Evolutionary conservation across 2,113 vertebrate genomes (phyloP).

Genomic region (Dryoscopus gambensis): DNA sequence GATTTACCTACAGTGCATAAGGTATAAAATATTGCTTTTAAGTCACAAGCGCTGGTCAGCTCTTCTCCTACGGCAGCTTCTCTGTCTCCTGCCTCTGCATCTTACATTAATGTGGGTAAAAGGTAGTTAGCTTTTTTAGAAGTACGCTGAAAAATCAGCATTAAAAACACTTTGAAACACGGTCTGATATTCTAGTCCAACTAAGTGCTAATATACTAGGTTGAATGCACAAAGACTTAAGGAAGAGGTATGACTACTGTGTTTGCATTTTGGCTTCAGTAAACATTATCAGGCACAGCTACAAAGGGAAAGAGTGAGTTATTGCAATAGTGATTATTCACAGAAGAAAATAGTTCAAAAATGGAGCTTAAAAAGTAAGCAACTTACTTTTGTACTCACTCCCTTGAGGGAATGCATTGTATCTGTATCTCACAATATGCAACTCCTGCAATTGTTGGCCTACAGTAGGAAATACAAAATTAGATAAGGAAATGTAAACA

Average conservation of each 20-base stretch:
- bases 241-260: not conserved
- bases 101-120: not conserved
- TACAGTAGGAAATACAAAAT: not conserved
- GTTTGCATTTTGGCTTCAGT: not conserved
- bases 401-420: not conserved
- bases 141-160: not conserved
- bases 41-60: not conserved
- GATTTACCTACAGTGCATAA: constrained; percentile 34
- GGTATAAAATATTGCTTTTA: not conserved
- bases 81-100: not conserved
- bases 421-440: not conserved
- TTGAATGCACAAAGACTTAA: not conserved
- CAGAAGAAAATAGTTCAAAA: not conserved
- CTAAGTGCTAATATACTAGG: not conserved
- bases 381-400: not conserved
- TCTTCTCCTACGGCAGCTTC: not conserved
- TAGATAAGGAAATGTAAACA: not conserved
- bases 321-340: not conserved
- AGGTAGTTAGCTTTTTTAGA: not conserved
- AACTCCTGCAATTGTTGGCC: not conserved
- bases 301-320: not conserved
- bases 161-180: not conserved
- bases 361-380: not conserved
- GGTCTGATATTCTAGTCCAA: not conserved
- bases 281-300: not conserved